These are phyloP conservation scores for Crambe crambe DNA, from an alignment of 37 sponge, comb jelly and placozoan species.

Conservation along the genomic window DNA sequence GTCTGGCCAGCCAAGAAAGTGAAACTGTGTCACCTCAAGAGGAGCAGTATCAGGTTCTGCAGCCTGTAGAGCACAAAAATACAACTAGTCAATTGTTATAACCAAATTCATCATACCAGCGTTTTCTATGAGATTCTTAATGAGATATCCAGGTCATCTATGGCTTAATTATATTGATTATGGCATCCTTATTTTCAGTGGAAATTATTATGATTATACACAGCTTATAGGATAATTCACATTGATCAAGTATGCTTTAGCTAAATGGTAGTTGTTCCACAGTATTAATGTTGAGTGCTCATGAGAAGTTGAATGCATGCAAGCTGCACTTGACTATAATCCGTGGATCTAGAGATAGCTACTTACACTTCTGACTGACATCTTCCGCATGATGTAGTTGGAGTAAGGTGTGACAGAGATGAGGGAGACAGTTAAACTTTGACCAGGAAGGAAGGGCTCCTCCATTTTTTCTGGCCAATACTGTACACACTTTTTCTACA, in stretches of 20 bases:
- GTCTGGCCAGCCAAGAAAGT: constrained; percentile 79
- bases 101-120: no score
- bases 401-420: neutral
- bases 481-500: neutral
- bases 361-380: constrained; percentile 1
- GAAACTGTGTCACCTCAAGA: constrained; percentile 63
- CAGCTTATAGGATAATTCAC: no score
- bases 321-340: neutral
- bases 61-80: neutral
- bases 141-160: neutral
- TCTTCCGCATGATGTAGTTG: neutral
- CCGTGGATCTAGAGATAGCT: neutral
- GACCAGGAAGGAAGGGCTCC: neutral
- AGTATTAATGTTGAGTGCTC: no score
- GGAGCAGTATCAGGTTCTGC: neutral
- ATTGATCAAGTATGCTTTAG: no score
- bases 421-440: neutral
- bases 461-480: constrained; percentile 8
- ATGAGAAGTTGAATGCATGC: no score
- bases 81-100: neutral
- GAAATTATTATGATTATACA: no score
- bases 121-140: neutral
- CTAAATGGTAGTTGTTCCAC: no score
- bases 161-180: neutral
- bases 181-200: no score